phyloP scores from a whole-genome alignment of 2,888 invertebrate genomes.

The Leucophenga montana region DNA sequence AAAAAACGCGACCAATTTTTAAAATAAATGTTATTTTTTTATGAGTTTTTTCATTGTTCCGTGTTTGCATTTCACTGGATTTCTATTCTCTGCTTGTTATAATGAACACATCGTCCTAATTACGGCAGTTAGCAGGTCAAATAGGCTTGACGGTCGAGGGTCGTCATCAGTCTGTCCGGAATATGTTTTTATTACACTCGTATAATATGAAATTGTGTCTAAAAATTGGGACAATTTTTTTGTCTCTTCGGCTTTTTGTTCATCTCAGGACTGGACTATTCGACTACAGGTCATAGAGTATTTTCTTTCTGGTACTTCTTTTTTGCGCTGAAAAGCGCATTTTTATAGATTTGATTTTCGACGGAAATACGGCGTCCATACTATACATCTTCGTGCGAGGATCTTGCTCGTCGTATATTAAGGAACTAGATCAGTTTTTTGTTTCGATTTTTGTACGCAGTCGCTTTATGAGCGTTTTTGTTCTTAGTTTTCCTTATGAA shows the following conservation, averaged over 20 bases:
- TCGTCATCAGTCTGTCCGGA: background rate
- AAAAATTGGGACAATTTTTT: constrained; percentile 66
- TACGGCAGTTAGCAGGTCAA: constrained; percentile 50
- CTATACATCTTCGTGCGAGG: constrained; percentile 25
- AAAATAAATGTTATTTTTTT: constrained; percentile 64
- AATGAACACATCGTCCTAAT: constrained; percentile 64
- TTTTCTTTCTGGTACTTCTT: background rate
- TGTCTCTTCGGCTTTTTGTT: constrained; percentile 18
- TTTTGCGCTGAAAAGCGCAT: constrained; percentile 41
- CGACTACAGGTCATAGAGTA: too few species aligned
- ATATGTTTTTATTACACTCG: constrained; percentile 52
- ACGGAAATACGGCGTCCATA: constrained; percentile 52
- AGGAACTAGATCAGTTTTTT: constrained; percentile 65
- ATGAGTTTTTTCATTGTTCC: constrained; percentile 63
- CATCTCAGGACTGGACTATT: background rate
- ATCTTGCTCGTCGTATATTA: constrained; percentile 40
- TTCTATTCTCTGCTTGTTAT: constrained; percentile 37
- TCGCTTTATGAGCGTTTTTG: constrained; percentile 23
- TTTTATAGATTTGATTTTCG: constrained; percentile 61
- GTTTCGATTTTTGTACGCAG: constrained; percentile 50
- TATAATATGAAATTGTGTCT: constrained; percentile 54
- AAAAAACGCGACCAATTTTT: constrained; percentile 63
- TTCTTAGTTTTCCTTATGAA: constrained; percentile 42
- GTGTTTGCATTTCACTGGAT: too few species aligned
- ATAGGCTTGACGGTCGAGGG: constrained; percentile 34